Evolutionary conservation across 2,797 vertebrate genomes (phyloP), one percentile per base, ranked within the genome.

Genomic region (Cercopithecus petaurista): DNA sequence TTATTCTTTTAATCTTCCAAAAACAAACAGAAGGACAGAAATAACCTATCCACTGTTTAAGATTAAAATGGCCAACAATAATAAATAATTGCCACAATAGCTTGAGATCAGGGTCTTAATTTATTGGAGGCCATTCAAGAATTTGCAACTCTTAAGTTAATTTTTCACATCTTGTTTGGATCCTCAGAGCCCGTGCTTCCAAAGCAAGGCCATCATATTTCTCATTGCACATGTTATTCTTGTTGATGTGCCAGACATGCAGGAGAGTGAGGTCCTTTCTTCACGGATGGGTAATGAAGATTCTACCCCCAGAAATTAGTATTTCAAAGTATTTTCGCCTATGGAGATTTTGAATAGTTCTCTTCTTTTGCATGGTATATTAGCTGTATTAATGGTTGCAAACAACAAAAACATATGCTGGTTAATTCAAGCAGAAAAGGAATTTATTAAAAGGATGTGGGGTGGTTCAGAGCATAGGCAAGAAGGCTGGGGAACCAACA

Each of bases 21-120:
- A 98, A 98, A 93, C 97, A 97, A 98, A 96, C 57, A 95, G 28
- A 84, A 92, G 97, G 96, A 97, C 96, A 97, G 95, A 97, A 98
- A 98, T 97, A 98, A 77, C 97, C 70, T 87, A 77, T 95, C 95
- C 90, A 48, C 95, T 96, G 93, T 96, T 97, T 96, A 97, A 91
- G 87, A 90, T 96, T 21, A 81, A 96, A 91, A 83, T 96, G 94
- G 95, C 97, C 97, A 97, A 96, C 93, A 97, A 96, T 96, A 98
- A 97, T 97, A 98, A 97, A 93, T 96, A 95, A 90, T 94, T 85
- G 76, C 83, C 81, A 95, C 88, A 93, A 87, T 96, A 87, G 72
- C 91, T 82, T 28, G 86, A 89, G 97, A 95, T 98, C 97, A 96
- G 39, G 90, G 96, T 96, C 64, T 95, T 94, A 26, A 96, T 97